phyloP scores from a whole-genome alignment of 2,113 vertebrate genomes.

The Ictalurus punctatus region DNA sequence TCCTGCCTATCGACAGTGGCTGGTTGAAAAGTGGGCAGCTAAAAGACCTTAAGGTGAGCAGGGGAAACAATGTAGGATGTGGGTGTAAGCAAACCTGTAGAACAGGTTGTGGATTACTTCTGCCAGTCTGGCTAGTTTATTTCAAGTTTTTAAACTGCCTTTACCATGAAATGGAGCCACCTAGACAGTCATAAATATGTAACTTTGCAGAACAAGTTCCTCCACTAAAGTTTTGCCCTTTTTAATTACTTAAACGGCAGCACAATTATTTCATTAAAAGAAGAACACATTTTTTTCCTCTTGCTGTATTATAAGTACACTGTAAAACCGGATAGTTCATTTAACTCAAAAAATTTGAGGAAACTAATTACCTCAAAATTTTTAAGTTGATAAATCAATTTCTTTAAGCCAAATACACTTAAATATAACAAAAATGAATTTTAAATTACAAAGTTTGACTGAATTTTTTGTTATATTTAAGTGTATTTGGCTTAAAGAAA shows the following conservation, averaged over 20 bases:
- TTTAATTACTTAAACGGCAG: background rate
- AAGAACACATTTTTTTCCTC: background rate
- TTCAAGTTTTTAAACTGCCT: slow-evolving; percentile 24
- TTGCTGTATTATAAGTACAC: too few species aligned
- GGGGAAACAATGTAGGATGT: slow-evolving; percentile 14
- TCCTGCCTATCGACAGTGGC: background rate
- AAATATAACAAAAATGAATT: too few species aligned
- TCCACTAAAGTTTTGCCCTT: background rate
- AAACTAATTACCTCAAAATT: too few species aligned
- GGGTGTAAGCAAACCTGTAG: slow-evolving; percentile 55
- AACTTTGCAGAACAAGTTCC: slow-evolving; percentile 4
- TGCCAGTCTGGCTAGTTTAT: slow-evolving; percentile 55
- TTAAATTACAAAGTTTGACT: too few species aligned
- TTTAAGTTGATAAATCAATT: too few species aligned
- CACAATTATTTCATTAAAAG: background rate
- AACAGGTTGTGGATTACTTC: slow-evolving; percentile 48
- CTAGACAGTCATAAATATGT: background rate
- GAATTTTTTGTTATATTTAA: too few species aligned
- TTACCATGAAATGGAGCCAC: slow-evolving; percentile 5
- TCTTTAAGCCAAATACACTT: too few species aligned
- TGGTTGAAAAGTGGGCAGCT: slow-evolving; percentile 5
- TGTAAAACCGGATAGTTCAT: too few species aligned
- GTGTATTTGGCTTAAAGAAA: too few species aligned
- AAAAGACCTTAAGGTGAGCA: slow-evolving; percentile 20
- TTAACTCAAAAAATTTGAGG: too few species aligned